Base-by-base conservation (phyloP, 2,113 vertebrate species). In the Tylochromis polylepis region DNA sequence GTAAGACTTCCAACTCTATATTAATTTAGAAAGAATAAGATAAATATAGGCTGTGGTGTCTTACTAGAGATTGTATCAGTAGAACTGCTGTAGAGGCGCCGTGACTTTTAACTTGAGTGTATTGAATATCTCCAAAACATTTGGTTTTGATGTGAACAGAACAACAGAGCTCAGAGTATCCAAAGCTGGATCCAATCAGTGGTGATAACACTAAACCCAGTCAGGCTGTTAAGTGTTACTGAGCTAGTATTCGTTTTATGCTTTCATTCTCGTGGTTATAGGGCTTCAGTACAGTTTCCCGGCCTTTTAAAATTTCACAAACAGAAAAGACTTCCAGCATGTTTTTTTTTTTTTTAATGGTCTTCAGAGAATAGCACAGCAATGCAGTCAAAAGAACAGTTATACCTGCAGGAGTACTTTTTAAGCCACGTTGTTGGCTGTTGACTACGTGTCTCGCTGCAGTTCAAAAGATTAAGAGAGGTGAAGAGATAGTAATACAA, bases 1-100 rank as follows among this genome's bases (percentile, higher is more conserved):
- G 95, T 96, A 92, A 95, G 94, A 79, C 29, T 53, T 87, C n/a
- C 11, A 75, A 77, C 5, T 53, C 57, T 38, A 11, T 43, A 53
- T 53, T 12, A 11, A 27, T 77, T 84, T 58, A 34, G 34, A 72
- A 41, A 59, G 56, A 85, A 29, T 15, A 79, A 38, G 41, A 36
- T 51, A 65, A 56, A 65, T 36, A 56, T 5, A 51, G 27, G 1
- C 36, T 0, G 29, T 29, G 16, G 3, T 20, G 67, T 55, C 84
- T 38, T 22, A 56, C 12, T 36, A n/a, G 27, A 34, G 34, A 77
- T 1, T 22, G 41, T 2, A 12, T 1, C 24, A 75, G 22, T 29
- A 5, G 6, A 59, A 78, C 15, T 34, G 34, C 16, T 11, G 36
- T 15, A 51, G 27, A 58, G 36, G 18, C n/a, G 2, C 62, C 36